Conservation (phyloP, 2,113 vertebrate species). For the Ailuropoda melanoleuca region DNA sequence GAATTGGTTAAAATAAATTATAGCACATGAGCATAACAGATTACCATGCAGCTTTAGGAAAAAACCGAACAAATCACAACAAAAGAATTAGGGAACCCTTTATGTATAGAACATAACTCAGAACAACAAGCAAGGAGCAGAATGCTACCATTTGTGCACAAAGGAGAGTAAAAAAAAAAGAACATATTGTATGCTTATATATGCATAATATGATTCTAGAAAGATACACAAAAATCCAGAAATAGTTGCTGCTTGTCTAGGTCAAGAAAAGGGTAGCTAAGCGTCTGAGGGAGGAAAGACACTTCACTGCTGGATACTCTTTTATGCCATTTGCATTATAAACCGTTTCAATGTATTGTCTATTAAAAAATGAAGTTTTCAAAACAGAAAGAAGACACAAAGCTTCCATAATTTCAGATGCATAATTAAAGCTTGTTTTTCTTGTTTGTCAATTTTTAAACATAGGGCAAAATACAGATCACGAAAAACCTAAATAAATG, state of each 20-base stretch:
- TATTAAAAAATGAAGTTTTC: constrained; percentile 36
- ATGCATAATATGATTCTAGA: background rate
- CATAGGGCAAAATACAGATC: constrained; percentile 6
- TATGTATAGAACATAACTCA: constrained; percentile 8
- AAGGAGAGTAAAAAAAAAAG: background rate
- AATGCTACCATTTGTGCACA: background rate
- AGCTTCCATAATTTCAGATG: background rate
- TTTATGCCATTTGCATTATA: background rate
- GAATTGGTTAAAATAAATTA: background rate
- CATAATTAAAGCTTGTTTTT: constrained; percentile 21
- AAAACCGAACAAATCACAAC: background rate
- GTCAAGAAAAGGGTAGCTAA: background rate
- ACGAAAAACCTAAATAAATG: constrained; percentile 33
- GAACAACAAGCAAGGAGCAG: constrained; percentile 17
- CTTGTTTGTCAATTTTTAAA: constrained; percentile 2
- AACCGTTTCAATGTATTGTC: background rate
- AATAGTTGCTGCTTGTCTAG: background rate
- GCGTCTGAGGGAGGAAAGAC: background rate
- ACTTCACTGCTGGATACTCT: background rate
- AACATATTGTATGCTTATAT: background rate
- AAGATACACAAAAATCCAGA: constrained; percentile 29
- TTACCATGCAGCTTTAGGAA: constrained; percentile 5
- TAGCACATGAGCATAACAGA: background rate
- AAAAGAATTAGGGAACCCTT: background rate
- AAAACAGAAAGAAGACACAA: constrained; percentile 34